These are phyloP conservation scores for Odontomyia ornata DNA, from an alignment of 2,888 invertebrate genomes.

Conservation along the genomic window DNA sequence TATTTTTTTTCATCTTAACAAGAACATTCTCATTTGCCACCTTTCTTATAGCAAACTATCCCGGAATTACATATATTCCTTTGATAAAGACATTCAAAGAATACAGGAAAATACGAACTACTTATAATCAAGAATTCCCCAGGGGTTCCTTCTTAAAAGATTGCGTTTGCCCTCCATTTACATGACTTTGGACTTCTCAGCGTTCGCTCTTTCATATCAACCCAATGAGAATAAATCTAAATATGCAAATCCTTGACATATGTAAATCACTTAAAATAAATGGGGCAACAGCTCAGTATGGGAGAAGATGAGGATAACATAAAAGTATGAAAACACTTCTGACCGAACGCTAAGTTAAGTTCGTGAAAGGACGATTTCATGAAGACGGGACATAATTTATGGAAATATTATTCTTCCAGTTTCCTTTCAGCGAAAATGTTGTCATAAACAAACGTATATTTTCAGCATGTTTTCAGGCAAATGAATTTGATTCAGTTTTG, in stretches of 20 bases:
- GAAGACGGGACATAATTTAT: conserved; percentile 17
- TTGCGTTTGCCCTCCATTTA: background rate
- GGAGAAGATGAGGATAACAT: background rate
- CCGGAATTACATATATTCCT: too few relatives aligned
- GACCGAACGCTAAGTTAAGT: background rate
- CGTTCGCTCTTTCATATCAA: conserved; percentile 22
- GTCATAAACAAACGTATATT: conserved; percentile 10
- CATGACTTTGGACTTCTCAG: conserved; percentile 5
- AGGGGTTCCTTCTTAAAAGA: background rate
- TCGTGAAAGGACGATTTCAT: conserved; percentile 14
- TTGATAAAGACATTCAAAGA: too few relatives aligned
- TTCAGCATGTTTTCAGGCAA: conserved; percentile 17
- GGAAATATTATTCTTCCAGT: conserved; percentile 28
- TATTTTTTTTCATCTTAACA: too few relatives aligned
- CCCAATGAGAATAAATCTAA: conserved; percentile 48
- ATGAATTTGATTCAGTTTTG: background rate
- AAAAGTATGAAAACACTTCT: conserved; percentile 5
- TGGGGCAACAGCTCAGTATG: conserved; percentile 25
- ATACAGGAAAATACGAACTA: background rate
- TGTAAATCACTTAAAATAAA: conserved; percentile 50
- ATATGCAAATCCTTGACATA: conserved; percentile 49
- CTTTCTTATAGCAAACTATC: too few relatives aligned
- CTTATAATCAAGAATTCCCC: background rate
- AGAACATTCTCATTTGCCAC: too few relatives aligned
- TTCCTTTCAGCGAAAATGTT: conserved; percentile 9